These are phyloP conservation scores for Alloscopus bannaensis DNA, from an alignment of 2,888 invertebrate species.

Conservation along the genomic window DNA sequence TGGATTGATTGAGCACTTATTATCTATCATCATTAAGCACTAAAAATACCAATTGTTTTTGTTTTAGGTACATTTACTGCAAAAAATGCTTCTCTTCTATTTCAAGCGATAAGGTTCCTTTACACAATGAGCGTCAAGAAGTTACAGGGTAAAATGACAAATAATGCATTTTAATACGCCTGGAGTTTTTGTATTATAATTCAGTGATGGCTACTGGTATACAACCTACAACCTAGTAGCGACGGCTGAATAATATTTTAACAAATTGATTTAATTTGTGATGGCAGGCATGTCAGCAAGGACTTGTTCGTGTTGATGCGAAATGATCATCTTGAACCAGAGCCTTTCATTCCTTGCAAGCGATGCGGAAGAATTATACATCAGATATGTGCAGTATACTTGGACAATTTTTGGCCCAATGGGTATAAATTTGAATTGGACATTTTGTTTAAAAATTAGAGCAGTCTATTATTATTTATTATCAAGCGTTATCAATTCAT, in stretches of 20 bases:
- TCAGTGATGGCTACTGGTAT: too few species aligned
- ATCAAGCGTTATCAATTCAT: constrained; percentile 26
- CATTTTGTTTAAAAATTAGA: too few species aligned
- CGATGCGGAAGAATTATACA: constrained; percentile 98
- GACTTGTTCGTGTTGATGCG: constrained; percentile 98
- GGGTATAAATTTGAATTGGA: constrained; percentile 80
- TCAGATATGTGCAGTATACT: constrained; percentile 97
- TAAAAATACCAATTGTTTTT: too few species aligned
- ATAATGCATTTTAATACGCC: background rate
- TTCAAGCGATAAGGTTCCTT: constrained; percentile 38
- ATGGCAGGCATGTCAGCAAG: constrained; percentile 96
- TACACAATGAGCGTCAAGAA: constrained; percentile 48
- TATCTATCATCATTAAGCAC: background rate
- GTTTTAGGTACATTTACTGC: constrained; percentile 99
- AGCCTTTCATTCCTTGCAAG: constrained; percentile 95
- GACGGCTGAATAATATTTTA: background rate
- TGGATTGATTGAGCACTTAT: background rate
- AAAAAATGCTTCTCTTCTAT: constrained; percentile 91
- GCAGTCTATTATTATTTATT: background rate
- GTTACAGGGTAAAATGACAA: constrained; percentile 41
- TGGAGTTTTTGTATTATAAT: too few species aligned
- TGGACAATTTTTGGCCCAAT: constrained; percentile 95
- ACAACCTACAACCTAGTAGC: too few species aligned
- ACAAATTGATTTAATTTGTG: constrained; percentile 65
- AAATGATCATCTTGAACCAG: constrained; percentile 97